Evolutionary conservation across 2,113 vertebrate genomes (phyloP).

Genomic region (Calyptomena viridis): DNA sequence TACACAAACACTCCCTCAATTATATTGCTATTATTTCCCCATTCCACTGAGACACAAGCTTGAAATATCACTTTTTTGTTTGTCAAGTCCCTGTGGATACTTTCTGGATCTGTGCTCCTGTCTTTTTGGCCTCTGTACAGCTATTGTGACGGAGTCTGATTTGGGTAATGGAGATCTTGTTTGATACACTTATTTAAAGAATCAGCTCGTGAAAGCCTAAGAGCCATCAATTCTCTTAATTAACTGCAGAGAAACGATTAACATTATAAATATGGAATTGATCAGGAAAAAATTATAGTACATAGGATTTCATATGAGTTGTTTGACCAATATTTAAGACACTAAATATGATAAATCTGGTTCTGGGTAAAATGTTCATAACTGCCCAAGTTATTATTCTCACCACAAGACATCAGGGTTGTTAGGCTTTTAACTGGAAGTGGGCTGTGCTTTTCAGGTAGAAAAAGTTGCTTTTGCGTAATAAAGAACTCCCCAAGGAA

Average conservation of each 20-base stretch:
- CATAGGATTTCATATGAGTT: neutral
- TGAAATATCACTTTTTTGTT: slow-evolving; percentile 45
- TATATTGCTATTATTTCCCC: slow-evolving; percentile 33
- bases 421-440: neutral
- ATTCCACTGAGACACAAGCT: slow-evolving; percentile 37
- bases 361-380: neutral
- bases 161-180: slow-evolving; percentile 20
- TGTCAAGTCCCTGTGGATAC: slow-evolving; percentile 37
- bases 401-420: neutral
- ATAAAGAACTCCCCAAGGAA: neutral
- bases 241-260: slow-evolving; percentile 42
- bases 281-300: neutral
- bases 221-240: slow-evolving; percentile 35
- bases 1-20: slow-evolving; percentile 40
- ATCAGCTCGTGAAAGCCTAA: slow-evolving; percentile 30
- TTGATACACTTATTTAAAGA: slow-evolving; percentile 34
- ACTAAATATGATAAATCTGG: slow-evolving; percentile 22
- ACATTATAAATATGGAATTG: slow-evolving; percentile 9
- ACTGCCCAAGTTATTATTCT: neutral
- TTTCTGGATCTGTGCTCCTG: slow-evolving; percentile 31
- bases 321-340: neutral
- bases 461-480: neutral
- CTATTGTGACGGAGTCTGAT: slow-evolving; percentile 16
- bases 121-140: slow-evolving; percentile 41
- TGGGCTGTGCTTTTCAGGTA: neutral